These are phyloP conservation scores for Drosophila serrata DNA, from an alignment of 1,140 invertebrate genomes.

Conservation along the genomic window DNA sequence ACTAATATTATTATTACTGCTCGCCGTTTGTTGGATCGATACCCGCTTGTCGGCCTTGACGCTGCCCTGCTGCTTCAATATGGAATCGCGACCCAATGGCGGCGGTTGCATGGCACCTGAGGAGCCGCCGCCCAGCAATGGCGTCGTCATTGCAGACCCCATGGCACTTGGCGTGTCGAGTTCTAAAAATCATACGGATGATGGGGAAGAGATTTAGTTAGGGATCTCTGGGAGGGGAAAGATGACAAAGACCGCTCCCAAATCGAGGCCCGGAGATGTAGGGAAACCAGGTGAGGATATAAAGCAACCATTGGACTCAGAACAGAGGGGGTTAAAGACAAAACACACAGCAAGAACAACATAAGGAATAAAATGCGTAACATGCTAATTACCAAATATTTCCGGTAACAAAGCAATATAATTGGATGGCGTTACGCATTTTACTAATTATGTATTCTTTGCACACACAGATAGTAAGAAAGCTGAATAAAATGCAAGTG, in stretches of 20 bases:
- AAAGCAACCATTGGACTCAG: slow-evolving; percentile 14
- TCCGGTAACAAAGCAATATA: too few relatives aligned
- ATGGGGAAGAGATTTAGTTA: slow-evolving; percentile 26
- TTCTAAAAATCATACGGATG: slow-evolving; percentile 48
- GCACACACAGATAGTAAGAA: slow-evolving; percentile 20
- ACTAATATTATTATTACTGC: slow-evolving; percentile 64
- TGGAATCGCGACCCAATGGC: slow-evolving; percentile 77
- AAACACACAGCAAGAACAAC: slow-evolving; percentile 10
- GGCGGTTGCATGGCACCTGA: slow-evolving; percentile 16
- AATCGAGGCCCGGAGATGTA: slow-evolving; percentile 1
- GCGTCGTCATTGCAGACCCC: slow-evolving; percentile 40
- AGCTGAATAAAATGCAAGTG: slow-evolving; percentile 53
- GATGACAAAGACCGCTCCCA: slow-evolving; percentile 9
- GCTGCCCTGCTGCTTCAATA: slow-evolving; percentile 82
- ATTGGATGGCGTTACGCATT: neutral
- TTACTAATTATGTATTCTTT: neutral
- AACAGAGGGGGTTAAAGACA: slow-evolving; percentile 28
- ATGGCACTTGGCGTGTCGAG: slow-evolving; percentile 31
- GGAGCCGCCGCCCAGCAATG: slow-evolving; percentile 26
- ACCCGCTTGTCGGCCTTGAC: slow-evolving; percentile 80
- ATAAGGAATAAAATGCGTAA: neutral
- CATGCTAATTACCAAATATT: neutral
- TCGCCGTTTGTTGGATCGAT: slow-evolving; percentile 73
- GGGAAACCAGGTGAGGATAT: slow-evolving; percentile 19
- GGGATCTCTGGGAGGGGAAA: slow-evolving; percentile 3